A percentile compares a stretch with the other conserved stretches of the same genome.
phyloP scores from a whole-genome alignment of 2,888 invertebrate species.

The Slavum lentiscoides region DNA sequence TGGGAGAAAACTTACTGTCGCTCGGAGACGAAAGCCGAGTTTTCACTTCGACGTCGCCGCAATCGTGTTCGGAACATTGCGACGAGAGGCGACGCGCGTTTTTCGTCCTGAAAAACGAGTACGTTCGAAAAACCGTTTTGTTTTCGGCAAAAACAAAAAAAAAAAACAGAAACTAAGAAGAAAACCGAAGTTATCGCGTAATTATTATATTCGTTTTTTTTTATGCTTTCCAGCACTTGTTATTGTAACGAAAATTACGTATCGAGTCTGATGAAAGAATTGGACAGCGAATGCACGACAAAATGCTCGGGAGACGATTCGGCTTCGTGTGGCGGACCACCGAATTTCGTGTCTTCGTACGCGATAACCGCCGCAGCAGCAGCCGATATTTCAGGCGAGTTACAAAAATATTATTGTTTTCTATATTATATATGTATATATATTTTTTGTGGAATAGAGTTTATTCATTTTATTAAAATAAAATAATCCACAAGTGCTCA shows the following conservation, averaged over 20 bases:
- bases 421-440: no score
- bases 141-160: no score
- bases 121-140: not conserved
- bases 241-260: conserved; percentile 10
- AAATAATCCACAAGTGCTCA: no score
- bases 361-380: not conserved
- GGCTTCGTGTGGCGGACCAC: not conserved
- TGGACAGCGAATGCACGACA: not conserved
- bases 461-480: no score
- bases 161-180: no score
- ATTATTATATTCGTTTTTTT: no score
- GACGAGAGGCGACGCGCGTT: not conserved
- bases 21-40: not conserved
- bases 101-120: not conserved
- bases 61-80: conserved; percentile 9
- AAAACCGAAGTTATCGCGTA: no score
- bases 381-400: not conserved
- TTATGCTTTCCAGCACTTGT: not conserved
- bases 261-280: conserved; percentile 2
- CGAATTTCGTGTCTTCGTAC: conserved; percentile 7
- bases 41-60: not conserved
- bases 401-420: not conserved
- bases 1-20: not conserved
- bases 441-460: no score
- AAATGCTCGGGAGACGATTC: not conserved